Evolutionary conservation across 2,113 vertebrate species (phyloP), one percentile per base, ranked within the genome.

Genomic region (Channa argus): DNA sequence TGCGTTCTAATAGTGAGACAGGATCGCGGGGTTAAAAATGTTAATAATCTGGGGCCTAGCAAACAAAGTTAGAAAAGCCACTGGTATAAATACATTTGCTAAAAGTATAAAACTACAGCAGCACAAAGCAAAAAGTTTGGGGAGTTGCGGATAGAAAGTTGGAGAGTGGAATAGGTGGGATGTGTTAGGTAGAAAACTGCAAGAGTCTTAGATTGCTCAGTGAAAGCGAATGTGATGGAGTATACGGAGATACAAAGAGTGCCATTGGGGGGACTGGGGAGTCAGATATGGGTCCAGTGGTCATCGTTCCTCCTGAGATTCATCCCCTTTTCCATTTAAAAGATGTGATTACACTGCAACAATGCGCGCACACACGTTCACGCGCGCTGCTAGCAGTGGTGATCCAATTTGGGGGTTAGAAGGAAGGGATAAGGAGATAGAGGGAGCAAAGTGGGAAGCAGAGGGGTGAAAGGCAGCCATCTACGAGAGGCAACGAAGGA

Each of bases 271-370:
- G 60, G 68, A 10, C 6, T 13, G 38, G 6, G 38, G 84, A 75
- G 83, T 85, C 77, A 71, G 50, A 80, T 84, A 50, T 73, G 68
- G 83, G 73, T 80, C 83, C 71, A 53, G 75, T 86, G 87, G 85
- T 81, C 83, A 85, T 89, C 68, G 71, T 78, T 86, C 70, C 88
- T 84, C 77, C 75, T n/a, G 71, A 86, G 87, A 91, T 82, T 85
- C 79, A 66, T 83, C 82, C 81, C 83, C 38, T 86, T 85, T 82
- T 82, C 82, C 86, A 89, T 88, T 91, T 88, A 86, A 91, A 91
- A 89, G 89, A 88, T 89, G 84, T 89, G 85, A 89, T 91, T 88
- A 88, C 85, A 85, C 81, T 3, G 53, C 85, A 65, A 82, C 85
- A 82, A 70, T 47, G 59, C 41, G 6, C 71, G 6, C 79, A 43